Evolutionary conservation across 2,888 invertebrate genomes (phyloP).

Genomic region (Synergus japonicus): DNA sequence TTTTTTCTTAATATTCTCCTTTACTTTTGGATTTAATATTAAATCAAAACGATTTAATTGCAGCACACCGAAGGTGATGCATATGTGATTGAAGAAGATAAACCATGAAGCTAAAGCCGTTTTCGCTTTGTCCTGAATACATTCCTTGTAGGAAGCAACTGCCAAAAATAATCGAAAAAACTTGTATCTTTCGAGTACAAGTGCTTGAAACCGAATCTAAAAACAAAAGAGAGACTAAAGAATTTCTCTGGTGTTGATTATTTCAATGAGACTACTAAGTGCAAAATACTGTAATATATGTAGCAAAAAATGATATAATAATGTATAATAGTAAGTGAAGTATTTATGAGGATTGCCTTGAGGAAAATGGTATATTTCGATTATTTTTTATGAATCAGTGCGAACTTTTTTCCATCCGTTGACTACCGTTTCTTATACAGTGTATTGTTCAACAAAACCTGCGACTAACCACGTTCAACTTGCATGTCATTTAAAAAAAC

Average conservation of each 20-base stretch:
- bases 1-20: not conserved
- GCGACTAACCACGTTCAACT: conserved; percentile 15
- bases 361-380: conserved; percentile 56
- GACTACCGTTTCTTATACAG: conserved; percentile 23
- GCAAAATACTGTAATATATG: conserved; percentile 39
- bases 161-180: conserved; percentile 56
- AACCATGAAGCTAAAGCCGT: conserved; percentile 55
- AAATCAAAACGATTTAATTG: conserved; percentile 45
- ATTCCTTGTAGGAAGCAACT: conserved; percentile 72
- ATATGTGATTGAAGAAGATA: conserved; percentile 73
- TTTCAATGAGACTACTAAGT: conserved; percentile 34
- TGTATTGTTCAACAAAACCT: conserved; percentile 17
- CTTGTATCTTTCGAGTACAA: not conserved
- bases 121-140: conserved; percentile 66
- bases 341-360: conserved; percentile 60
- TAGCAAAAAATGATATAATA: conserved; percentile 47
- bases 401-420: conserved; percentile 14
- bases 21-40: not conserved
- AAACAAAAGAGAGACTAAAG: not conserved
- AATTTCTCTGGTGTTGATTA: not conserved
- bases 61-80: conserved; percentile 76
- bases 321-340: conserved; percentile 53
- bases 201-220: conserved; percentile 4
- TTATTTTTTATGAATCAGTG: conserved; percentile 53
- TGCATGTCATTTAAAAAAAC: not conserved